Base-by-base conservation (phyloP, 1,140 invertebrate species). In the Drosophila micromelanica region DNA sequence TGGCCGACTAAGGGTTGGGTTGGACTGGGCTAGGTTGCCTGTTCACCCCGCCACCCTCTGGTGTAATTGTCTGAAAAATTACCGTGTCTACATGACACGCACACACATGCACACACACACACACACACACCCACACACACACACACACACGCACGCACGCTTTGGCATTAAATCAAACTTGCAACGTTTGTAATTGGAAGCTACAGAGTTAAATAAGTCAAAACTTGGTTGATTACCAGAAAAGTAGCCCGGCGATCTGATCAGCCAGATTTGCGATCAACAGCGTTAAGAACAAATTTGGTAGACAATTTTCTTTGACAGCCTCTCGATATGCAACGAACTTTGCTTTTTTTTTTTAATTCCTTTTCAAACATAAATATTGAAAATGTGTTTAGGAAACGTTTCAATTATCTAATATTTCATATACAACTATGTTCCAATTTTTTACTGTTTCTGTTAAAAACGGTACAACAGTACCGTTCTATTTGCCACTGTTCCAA, bases 51-150 rank as follows among this genome's bases (percentile, higher is more conserved):
- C 12, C 38, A n/a, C 13, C 30, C 12, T 12, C 56, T 54, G 67
- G 60, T 76, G 77, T 85, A 86, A 86, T 86, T 86, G 82, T 78
- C 61, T 86, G 82, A 86, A 87, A 86, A 86, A 86, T 87, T 87
- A 86, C 82, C 78, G 74, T 86, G 81, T 86, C 81, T 86, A 86
- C 82, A 87, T 78, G 81, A n/a, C n/a, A n/a, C n/a, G n/a, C n/a
- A n/a, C n/a, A n/a, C n/a, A n/a, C n/a, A n/a, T n/a, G n/a, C 17
- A 17, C 17, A 17, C 17, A 86, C 78, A 86, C 81, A 73, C 73
- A 80, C 81, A 72, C 80, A 86, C 65, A 69, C 74, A 23, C 20
- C 2, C 2, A 23, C 20, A 23, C 1, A 23, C 20, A 3, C 20
- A 23, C 20, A 86, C 78, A 81, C 81, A 74, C 73, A 85, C 81